These are phyloP conservation scores for Latrodectus geometricus DNA, from an alignment of 1,140 invertebrate species.

Conservation along the genomic window DNA sequence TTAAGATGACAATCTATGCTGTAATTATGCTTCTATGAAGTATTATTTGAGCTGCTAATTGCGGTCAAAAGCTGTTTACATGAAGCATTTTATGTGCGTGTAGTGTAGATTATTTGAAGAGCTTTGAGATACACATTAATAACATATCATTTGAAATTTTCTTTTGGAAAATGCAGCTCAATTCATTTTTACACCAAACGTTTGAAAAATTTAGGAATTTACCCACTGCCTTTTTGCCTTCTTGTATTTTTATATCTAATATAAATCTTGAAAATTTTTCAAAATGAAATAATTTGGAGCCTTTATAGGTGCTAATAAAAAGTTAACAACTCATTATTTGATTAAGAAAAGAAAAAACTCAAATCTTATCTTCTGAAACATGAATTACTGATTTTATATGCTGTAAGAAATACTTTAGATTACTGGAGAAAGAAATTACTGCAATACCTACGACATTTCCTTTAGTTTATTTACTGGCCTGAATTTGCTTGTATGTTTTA, in stretches of 20 bases:
- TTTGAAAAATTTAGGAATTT: neutral
- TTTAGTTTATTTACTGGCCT: too few relatives aligned
- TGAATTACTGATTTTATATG: too few relatives aligned
- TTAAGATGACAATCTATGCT: neutral
- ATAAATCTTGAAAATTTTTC: neutral
- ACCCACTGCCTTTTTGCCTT: constrained; percentile 19
- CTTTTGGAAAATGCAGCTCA: neutral
- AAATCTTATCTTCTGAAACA: too few relatives aligned
- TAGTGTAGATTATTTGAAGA: constrained; percentile 13
- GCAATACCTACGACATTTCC: too few relatives aligned
- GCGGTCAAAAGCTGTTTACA: too few relatives aligned
- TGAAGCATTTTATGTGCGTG: neutral
- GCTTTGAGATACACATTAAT: constrained; percentile 10
- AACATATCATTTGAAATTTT: constrained; percentile 6
- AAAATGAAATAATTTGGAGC: neutral
- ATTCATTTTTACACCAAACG: neutral
- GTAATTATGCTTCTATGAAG: neutral
- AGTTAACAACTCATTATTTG: too few relatives aligned
- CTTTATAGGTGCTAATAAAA: constrained; percentile 15
- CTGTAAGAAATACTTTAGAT: too few relatives aligned
- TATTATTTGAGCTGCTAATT: neutral
- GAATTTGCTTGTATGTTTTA: too few relatives aligned
- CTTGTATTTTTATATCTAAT: constrained; percentile 11
- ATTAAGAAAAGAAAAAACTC: too few relatives aligned
- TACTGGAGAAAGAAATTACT: too few relatives aligned